These are phyloP conservation scores for Meles meles DNA, from an alignment of 2,113 vertebrate genomes.

Conservation along the genomic window DNA sequence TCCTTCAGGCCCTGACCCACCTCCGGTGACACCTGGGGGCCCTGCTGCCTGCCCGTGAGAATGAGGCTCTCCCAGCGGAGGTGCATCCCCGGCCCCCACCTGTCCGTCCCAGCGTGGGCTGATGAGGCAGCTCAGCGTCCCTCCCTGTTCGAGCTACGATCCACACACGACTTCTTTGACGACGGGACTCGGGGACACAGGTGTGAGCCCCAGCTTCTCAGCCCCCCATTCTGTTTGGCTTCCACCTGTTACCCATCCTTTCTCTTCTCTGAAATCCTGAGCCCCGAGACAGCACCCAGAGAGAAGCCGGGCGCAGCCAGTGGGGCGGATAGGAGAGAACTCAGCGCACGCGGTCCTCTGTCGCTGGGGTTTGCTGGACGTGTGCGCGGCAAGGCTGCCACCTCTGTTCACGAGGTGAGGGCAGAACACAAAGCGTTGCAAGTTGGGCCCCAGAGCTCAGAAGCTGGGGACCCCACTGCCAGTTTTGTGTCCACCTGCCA, in stretches of 20 bases:
- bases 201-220: neutral
- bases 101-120: no score
- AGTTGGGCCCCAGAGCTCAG: fast-evolving
- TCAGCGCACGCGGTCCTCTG: fast-evolving
- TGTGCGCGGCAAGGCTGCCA: fast-evolving
- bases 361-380: fast-evolving
- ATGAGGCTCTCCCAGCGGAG: fast-evolving
- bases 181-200: neutral
- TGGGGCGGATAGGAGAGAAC: neutral
- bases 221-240: neutral
- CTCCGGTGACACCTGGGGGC: fast-evolving
- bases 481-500: fast-evolving
- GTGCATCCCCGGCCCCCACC: fast-evolving
- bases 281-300: no score
- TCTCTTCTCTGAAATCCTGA: neutral
- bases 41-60: fast-evolving
- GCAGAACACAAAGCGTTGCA: neutral
- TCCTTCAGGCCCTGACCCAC: neutral
- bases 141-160: fast-evolving
- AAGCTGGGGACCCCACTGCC: neutral
- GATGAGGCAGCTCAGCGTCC: neutral
- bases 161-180: neutral
- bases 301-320: fast-evolving
- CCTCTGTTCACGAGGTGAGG: fast-evolving
- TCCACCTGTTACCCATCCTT: neutral